These are phyloP conservation scores for Psammodynastes pulverulentus DNA, from an alignment of 2,113 vertebrate species.

Conservation along the genomic window DNA sequence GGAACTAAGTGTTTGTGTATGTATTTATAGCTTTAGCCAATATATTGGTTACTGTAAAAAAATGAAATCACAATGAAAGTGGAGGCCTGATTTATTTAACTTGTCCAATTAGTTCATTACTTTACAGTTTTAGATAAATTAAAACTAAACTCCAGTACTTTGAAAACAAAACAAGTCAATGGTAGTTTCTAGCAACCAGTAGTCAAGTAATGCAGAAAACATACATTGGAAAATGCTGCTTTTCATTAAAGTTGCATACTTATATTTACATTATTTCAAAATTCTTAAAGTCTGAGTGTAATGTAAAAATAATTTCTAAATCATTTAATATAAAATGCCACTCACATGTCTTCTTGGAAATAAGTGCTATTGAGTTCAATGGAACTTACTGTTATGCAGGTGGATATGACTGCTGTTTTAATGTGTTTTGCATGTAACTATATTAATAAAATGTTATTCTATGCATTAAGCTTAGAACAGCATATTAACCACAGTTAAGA, in stretches of 20 bases:
- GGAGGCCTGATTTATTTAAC: constrained; percentile 58
- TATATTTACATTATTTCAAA: constrained; percentile 68
- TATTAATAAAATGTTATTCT: constrained; percentile 42
- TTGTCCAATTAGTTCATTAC: constrained; percentile 53
- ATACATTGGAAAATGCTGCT: constrained; percentile 59
- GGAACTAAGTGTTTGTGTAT: constrained; percentile 39
- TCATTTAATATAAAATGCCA: constrained; percentile 66
- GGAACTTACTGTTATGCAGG: background rate
- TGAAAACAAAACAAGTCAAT: constrained; percentile 55
- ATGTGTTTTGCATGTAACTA: constrained; percentile 41
- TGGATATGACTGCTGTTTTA: constrained; percentile 26
- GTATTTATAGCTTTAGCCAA: constrained; percentile 65
- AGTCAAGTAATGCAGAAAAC: constrained; percentile 59
- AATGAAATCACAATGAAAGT: constrained; percentile 65
- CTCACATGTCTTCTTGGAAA: constrained; percentile 12
- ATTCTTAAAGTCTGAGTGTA: constrained; percentile 37
- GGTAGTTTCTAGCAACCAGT: constrained; percentile 53
- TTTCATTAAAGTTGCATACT: constrained; percentile 59
- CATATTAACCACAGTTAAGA: background rate
- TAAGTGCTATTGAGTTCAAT: background rate
- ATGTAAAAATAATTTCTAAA: constrained; percentile 49
- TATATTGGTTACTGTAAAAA: constrained; percentile 70
- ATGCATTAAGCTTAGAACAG: constrained; percentile 7
- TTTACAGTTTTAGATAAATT: constrained; percentile 56
- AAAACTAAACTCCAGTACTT: constrained; percentile 69